Evolutionary conservation across 2,888 invertebrate species (phyloP).

Genomic region (Drosophila rubida): DNA sequence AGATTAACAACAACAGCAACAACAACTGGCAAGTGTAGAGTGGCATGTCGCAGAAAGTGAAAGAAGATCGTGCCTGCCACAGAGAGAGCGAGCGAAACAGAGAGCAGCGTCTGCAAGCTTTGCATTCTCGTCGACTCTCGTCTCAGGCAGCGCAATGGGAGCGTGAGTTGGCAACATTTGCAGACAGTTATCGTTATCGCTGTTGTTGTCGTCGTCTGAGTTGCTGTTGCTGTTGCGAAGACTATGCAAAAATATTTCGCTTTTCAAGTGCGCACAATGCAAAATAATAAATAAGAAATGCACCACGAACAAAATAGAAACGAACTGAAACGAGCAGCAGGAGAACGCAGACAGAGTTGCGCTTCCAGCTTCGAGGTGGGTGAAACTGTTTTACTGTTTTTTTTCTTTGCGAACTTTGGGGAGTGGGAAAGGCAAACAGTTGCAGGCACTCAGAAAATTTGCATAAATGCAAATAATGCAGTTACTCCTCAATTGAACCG

Average conservation of each 20-base stretch:
- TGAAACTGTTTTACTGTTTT: background rate
- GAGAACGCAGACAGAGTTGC: conserved; percentile 22
- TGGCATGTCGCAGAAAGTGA: conserved; percentile 68
- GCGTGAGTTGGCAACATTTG: conserved; percentile 62
- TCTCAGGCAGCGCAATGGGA: conserved; percentile 48
- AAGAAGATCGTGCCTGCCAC: conserved; percentile 65
- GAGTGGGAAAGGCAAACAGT: conserved; percentile 18
- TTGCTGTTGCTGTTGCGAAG: conserved; percentile 25
- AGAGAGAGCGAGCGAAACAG: conserved; percentile 3
- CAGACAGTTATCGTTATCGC: conserved; percentile 13
- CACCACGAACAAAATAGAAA: background rate
- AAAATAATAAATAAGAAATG: conserved; percentile 15
- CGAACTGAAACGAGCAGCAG: background rate
- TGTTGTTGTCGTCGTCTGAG: conserved; percentile 14
- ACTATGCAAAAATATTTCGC: conserved; percentile 50
- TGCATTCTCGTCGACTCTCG: conserved; percentile 18
- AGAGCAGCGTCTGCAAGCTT: conserved; percentile 8
- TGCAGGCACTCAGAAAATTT: conserved; percentile 31
- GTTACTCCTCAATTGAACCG: conserved; percentile 18
- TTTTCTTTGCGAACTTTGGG: too few relatives aligned
- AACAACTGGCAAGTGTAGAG: conserved; percentile 31
- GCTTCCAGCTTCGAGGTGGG: conserved; percentile 22
- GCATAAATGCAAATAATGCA: conserved; percentile 46
- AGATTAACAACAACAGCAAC: conserved; percentile 35
- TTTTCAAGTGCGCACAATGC: conserved; percentile 51